A percentile compares a stretch with the other conserved stretches of the same genome.
Conservation (phyloP, 30 jellyfish, hydroid and myxozoan genomes). For the Rhopilema esculentum region DNA sequence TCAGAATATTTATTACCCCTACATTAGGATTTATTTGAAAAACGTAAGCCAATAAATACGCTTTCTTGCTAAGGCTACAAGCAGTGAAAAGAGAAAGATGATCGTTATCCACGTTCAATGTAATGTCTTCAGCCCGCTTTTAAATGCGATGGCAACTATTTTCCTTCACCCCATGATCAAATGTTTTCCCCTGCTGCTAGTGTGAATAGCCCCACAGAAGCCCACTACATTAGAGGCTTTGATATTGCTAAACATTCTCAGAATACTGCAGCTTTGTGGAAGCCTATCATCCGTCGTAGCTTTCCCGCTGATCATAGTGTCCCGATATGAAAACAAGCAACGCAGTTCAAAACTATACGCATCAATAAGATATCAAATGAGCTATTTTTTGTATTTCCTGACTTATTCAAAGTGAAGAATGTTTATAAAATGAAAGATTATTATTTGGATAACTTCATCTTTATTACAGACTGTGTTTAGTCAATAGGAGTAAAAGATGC, state of each 20-base stretch:
- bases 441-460: conserved; percentile 13
- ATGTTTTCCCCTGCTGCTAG: conserved; percentile 36
- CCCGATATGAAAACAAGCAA: not conserved
- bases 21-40: not conserved
- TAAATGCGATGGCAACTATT: not conserved
- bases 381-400: conserved; percentile 15
- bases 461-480: conserved; percentile 24
- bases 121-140: not conserved
- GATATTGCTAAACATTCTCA: not conserved
- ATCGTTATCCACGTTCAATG: not conserved
- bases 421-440: conserved; percentile 9
- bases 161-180: conserved; percentile 37
- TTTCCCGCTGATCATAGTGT: conserved; percentile 15
- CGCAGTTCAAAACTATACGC: not conserved
- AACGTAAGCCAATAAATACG: not conserved
- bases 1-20: not conserved
- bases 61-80: not conserved
- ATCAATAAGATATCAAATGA: conserved; percentile 4
- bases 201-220: not conserved
- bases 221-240: conserved; percentile 19
- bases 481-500: conserved; percentile 11
- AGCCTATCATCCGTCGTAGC: not conserved
- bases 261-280: not conserved
- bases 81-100: not conserved
- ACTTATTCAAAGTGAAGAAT: conserved; percentile 5